Evolutionary conservation across 1,140 invertebrate genomes (phyloP), one percentile per base, ranked within the genome.

Genomic region (Wasmannia auropunctata): DNA sequence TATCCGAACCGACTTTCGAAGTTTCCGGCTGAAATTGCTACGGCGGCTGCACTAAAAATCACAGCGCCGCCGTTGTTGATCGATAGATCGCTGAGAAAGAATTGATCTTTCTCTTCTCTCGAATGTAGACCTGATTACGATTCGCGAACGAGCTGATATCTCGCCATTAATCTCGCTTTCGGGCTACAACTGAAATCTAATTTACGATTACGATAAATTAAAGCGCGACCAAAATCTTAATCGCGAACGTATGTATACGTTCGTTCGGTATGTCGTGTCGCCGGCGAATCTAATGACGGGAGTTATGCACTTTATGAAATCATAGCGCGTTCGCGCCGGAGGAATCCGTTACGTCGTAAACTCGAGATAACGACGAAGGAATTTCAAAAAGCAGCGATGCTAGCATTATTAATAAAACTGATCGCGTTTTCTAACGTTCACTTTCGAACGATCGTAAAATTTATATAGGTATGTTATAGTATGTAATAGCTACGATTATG

Each of bases 1-100:
- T 83, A 83, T 74, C 19, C 72, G 70, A 76, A 76, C 37, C 22
- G 37, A 63, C 74, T 77, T 76, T 85, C 72, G 8, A 85, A 74
- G 31, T 51, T 85, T 85, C 72, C 31, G 72, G 16, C 37, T 14
- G 67, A 83, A 74, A 74, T 46, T 19, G 25, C 43, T 63, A 65
- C 63, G 46, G 22, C 6, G 19, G 37, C 51, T 37, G 43, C 31
- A 19, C 37, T 43, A 58, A 80, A 75, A 75, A 60, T 75, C 80
- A 31, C 51, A 8, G 19, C 69, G 34, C 8, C 34, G 34, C 11
- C 51, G 37, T 43, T 69, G 34, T 83, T 11, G 69, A 84, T 76
- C 80, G 80, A 83, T 46, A 60, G 49, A 67, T 28, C 49, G 40
- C 28, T n/a, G 28, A 31, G 22, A 28, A 14, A 34, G 14, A 10